Base-by-base conservation (phyloP, 2,888 invertebrate species). In the Autographa pulchrina region DNA sequence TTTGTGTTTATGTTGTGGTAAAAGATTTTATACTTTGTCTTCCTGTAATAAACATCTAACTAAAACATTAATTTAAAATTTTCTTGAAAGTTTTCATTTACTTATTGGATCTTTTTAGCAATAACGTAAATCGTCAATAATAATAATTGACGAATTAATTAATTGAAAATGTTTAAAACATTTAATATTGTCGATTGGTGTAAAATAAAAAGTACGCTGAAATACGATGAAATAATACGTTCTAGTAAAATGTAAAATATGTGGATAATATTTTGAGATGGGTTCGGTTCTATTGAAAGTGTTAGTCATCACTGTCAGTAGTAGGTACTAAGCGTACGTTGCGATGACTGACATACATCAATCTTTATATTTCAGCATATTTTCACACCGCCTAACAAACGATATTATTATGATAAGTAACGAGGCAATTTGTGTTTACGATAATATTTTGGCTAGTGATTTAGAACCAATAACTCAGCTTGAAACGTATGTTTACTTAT, bases 311-410 rank as follows among this genome's bases (percentile, higher is more conserved):
- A 63, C 25, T 18, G 18, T 66, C 6, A 18, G 41, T 65, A 20
- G 56, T 48, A 43, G 14, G 43, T 43, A 43, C 43, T 14, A 14
- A 48, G 20, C 7, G 35, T 68, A 43, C 18, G 2, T 41, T 52
- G 41, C 16, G 35, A 31, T 76, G 76, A 68, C 59, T 80, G 67
- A 71, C 20, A 41, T 6, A 61, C 56, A 64, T 59, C 62, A 65
- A 75, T 67, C 31, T 60, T 0, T 56, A n/a, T 59, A 35, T 32
- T 62, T 43, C 41, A 16, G 31, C 31, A 62, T 58, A 65, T 62
- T 65, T 43, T 16, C 8, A 4, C 63, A 52, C 14, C 9, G 35
- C n/a, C 9, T 64, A 20, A 18, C 16, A 25, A 54, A 13, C 59
- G 20, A n/a, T 52, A 54, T 56, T 56, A 56, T 25, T 56, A 62